Percentiles rank a stretch among this genome's conserved stretches.
Conservation (phyloP, 2,113 vertebrate species). For the Campylomormyrus numenius region DNA sequence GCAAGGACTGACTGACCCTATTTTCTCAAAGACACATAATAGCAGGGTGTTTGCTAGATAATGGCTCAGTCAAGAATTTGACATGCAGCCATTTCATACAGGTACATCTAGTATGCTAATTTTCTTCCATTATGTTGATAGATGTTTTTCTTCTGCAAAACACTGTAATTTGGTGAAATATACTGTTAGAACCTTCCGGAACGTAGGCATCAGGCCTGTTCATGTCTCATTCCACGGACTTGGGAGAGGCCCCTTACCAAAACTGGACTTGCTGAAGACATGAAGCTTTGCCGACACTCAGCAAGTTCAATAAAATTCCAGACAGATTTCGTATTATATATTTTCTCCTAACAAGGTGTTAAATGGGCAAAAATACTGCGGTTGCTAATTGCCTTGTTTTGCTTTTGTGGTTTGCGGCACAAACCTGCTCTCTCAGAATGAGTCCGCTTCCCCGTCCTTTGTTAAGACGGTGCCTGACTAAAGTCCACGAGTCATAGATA, state of each 20-base stretch:
- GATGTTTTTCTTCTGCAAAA: neutral
- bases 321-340: neutral
- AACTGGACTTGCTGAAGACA: no score
- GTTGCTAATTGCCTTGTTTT: neutral
- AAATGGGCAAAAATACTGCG: neutral
- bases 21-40: neutral
- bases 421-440: neutral
- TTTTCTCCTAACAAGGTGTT: neutral
- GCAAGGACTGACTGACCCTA: neutral
- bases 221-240: neutral
- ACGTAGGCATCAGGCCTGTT: neutral
- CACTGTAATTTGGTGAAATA: neutral
- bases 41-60: neutral
- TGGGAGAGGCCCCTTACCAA: no score
- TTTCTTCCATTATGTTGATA: neutral
- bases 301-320: neutral
- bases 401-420: neutral
- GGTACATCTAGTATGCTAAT: no score
- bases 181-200: neutral
- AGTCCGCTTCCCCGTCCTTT: neutral
- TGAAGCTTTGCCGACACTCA: neutral
- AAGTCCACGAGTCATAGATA: neutral
- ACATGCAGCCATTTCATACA: neutral
- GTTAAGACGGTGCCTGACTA: neutral
- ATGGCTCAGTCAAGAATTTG: neutral